A percentile compares a stretch with the other conserved stretches of the same genome.
Evolutionary conservation across 2,113 vertebrate genomes (phyloP).

Genomic region (Vulpes ferrilata): DNA sequence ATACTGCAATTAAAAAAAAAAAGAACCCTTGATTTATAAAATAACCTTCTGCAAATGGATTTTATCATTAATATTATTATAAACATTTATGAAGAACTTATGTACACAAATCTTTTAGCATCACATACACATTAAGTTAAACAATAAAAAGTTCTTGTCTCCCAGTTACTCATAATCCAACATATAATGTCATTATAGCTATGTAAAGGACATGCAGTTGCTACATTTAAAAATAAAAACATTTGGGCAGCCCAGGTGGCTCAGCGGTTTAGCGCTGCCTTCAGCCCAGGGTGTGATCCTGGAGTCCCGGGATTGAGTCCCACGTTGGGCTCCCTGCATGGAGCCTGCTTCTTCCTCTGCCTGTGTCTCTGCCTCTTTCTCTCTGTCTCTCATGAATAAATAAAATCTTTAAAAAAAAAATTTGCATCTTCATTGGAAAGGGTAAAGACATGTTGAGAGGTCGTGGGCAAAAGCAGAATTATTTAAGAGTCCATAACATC

Average conservation of each 20-base stretch:
- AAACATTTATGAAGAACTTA: slow-evolving; percentile 5
- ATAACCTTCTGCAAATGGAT: not conserved
- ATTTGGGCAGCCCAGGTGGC: not conserved
- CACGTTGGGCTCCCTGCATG: too few relatives aligned
- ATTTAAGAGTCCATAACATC: not conserved
- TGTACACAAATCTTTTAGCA: not conserved
- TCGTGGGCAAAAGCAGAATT: not conserved
- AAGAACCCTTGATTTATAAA: slow-evolving; percentile 1
- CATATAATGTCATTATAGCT: not conserved
- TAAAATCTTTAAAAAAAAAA: not conserved
- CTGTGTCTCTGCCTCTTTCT: too few relatives aligned
- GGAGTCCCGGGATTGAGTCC: too few relatives aligned
- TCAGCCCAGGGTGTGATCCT: too few relatives aligned
- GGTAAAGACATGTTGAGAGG: not conserved
- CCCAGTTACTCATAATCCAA: not conserved
- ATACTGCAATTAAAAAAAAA: not conserved
- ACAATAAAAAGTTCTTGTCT: not conserved
- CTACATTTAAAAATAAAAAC: not conserved
- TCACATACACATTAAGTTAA: not conserved
- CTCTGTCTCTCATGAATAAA: too few relatives aligned
- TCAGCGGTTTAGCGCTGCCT: too few relatives aligned
- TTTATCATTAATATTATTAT: slow-evolving; percentile 24
- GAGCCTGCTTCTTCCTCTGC: too few relatives aligned
- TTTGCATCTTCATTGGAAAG: not conserved
- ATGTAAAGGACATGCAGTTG: not conserved